Conservation (phyloP, 2,797 vertebrate genomes). For the Hozukius guyotensis region DNA sequence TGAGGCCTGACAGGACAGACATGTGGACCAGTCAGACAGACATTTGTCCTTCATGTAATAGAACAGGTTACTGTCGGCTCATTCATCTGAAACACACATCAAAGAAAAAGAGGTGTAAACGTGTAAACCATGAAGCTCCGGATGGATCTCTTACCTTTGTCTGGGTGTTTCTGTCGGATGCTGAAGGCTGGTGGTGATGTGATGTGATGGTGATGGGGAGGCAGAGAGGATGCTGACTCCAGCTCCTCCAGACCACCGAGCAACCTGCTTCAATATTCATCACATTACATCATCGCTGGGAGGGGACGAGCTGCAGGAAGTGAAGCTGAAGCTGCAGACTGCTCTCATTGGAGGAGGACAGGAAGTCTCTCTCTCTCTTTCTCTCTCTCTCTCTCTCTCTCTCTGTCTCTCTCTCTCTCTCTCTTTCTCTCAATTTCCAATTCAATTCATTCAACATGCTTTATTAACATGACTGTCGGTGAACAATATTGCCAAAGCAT, state of each 20-base stretch:
- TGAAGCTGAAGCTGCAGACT: conserved; percentile 25
- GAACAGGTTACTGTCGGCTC: conserved; percentile 9
- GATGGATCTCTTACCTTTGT: conserved; percentile 68
- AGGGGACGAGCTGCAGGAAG: conserved; percentile 54
- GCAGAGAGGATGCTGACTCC: conserved; percentile 74
- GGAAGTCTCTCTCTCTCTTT: conserved; percentile 1
- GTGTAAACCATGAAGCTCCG: not conserved
- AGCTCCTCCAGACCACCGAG: conserved; percentile 76
- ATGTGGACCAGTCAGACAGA: conserved; percentile 30
- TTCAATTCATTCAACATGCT: no score
- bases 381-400: not conserved
- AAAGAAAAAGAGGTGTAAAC: not conserved
- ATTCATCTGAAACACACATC: not conserved
- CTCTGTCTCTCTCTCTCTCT: not conserved
- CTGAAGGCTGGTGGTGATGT: conserved; percentile 63
- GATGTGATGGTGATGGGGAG: conserved; percentile 52
- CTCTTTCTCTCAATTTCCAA: no score
- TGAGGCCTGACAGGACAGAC: conserved; percentile 55
- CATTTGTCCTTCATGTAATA: conserved; percentile 45
- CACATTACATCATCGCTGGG: conserved; percentile 81
- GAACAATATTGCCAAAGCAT: no score
- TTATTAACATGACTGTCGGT: no score
- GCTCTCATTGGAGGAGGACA: conserved; percentile 62
- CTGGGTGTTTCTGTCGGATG: conserved; percentile 41
- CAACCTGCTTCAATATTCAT: conserved; percentile 80